A percentile compares a stretch with the other conserved stretches of the same genome.
Conservation (phyloP, 2,888 invertebrate genomes). For the Limenitis camilla region DNA sequence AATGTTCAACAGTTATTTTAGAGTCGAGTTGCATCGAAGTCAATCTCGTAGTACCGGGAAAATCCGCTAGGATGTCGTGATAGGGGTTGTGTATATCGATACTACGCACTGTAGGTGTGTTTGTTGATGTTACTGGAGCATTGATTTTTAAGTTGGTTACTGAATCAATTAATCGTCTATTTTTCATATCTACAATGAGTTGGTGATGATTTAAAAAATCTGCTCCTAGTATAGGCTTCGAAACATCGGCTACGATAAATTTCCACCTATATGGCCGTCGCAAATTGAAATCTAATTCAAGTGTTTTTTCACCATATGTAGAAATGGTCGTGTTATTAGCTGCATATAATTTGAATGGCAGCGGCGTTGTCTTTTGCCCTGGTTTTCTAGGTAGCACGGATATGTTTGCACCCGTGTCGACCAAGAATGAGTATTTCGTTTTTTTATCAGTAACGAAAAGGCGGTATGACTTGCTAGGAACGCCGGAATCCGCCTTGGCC, state of each 20-base stretch:
- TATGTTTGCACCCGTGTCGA: neutral
- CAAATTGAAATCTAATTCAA: conserved; percentile 12
- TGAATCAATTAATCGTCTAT: conserved; percentile 10
- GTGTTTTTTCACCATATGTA: conserved; percentile 15
- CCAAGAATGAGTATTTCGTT: neutral
- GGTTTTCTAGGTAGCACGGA: neutral
- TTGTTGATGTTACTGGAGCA: neutral
- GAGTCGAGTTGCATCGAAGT: no score
- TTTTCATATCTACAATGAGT: conserved; percentile 14
- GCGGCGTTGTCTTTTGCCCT: neutral
- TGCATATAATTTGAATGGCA: conserved; percentile 12
- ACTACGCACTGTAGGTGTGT: neutral
- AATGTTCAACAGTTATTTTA: no score
- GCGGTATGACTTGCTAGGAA: conserved; percentile 7
- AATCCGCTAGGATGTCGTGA: conserved; percentile 1
- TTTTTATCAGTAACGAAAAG: conserved; percentile 17
- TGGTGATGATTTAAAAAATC: conserved; percentile 18
- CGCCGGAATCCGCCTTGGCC: conserved; percentile 13
- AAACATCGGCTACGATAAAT: conserved; percentile 15
- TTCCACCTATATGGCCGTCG: conserved; percentile 15
- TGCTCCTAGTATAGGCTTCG: conserved; percentile 16
- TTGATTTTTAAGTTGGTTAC: no score
- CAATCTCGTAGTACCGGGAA: conserved; percentile 9
- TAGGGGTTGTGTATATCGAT: neutral
- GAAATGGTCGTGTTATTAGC: conserved; percentile 18